These are phyloP conservation scores for Crypturellus undulatus DNA, from an alignment of 2,113 vertebrate genomes.

Conservation along the genomic window DNA sequence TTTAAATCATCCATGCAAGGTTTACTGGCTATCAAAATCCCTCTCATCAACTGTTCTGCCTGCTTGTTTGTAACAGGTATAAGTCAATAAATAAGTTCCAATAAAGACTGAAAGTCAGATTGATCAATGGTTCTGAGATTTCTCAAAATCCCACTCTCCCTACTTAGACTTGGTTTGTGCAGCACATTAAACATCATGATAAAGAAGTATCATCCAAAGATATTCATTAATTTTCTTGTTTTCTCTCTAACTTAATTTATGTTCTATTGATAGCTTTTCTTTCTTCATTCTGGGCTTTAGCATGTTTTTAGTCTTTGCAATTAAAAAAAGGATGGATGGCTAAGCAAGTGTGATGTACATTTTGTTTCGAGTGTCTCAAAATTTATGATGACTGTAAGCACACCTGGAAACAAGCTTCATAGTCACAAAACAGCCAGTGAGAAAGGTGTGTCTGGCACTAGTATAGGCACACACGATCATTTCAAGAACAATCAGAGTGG, in stretches of 20 bases:
- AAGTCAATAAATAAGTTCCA: not conserved
- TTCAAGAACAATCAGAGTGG: not conserved
- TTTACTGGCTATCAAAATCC: not conserved
- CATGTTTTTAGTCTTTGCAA: not conserved
- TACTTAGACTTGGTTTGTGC: not conserved
- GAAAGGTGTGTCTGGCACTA: slow-evolving; percentile 5
- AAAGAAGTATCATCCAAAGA: not conserved
- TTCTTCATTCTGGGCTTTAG: not conserved
- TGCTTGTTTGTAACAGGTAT: not conserved
- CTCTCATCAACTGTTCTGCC: not conserved
- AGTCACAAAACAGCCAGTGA: slow-evolving; percentile 8
- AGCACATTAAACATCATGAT: not conserved
- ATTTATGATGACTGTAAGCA: not conserved
- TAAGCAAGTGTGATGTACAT: not conserved
- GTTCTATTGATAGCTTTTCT: not conserved
- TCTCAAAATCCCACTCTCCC: not conserved
- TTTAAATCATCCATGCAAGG: not conserved
- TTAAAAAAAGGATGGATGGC: not conserved
- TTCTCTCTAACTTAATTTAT: not conserved
- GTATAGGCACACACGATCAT: not conserved
- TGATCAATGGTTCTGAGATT: not conserved
- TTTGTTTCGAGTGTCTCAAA: slow-evolving; percentile 3
- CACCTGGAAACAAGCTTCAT: slow-evolving; percentile 6
- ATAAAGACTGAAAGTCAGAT: not conserved
- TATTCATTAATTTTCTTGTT: not conserved